These are phyloP conservation scores for Montipora foliosa DNA, from an alignment of 64 coral and sea anemone species.

Conservation along the genomic window DNA sequence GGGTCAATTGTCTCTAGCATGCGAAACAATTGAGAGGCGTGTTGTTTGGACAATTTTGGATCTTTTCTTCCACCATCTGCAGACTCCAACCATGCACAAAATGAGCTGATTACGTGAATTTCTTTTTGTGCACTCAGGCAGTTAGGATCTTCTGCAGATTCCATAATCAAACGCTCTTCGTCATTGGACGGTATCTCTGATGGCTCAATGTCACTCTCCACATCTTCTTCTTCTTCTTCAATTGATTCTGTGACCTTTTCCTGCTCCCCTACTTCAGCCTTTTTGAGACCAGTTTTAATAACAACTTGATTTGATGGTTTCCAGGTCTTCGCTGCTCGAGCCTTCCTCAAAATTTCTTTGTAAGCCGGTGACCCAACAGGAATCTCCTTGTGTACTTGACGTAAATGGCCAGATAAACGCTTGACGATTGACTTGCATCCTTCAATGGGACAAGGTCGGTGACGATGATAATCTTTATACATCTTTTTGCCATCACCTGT, in stretches of 20 bases:
- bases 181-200: slow-evolving; percentile 4
- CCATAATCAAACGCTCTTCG: neutral
- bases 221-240: neutral
- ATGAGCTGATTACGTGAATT: neutral
- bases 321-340: slow-evolving; percentile 46
- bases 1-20: slow-evolving; percentile 54
- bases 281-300: neutral
- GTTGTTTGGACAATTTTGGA: slow-evolving; percentile 42
- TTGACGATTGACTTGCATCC: slow-evolving; percentile 44
- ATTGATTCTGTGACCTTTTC: neutral
- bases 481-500: slow-evolving; percentile 1
- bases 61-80: slow-evolving; percentile 58
- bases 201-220: neutral
- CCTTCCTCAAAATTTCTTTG: slow-evolving; percentile 32
- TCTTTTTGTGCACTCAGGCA: neutral
- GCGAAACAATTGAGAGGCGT: slow-evolving; percentile 44
- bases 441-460: slow-evolving; percentile 26
- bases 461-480: slow-evolving; percentile 21
- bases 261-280: neutral
- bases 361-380: slow-evolving; percentile 11
- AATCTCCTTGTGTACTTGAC: slow-evolving; percentile 27
- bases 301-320: slow-evolving; percentile 7
- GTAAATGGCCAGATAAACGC: slow-evolving; percentile 39
- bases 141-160: slow-evolving; percentile 6
- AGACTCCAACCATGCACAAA: slow-evolving; percentile 54